phyloP scores from a whole-genome alignment of 2,113 vertebrate species.

The Geococcyx californianus region DNA sequence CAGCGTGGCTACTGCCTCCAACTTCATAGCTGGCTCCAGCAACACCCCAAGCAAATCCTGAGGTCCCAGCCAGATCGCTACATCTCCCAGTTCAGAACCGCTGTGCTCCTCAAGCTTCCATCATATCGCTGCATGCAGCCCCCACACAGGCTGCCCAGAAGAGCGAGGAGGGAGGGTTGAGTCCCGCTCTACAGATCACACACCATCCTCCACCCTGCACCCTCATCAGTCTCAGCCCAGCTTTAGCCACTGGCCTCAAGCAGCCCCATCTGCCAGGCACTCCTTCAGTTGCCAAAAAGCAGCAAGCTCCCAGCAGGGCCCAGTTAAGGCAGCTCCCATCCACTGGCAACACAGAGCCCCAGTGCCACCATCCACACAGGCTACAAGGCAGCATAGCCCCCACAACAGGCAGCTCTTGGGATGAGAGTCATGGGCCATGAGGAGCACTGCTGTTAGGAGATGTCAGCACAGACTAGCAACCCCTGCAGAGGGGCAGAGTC shows the following conservation, averaged over 20 bases:
- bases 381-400: neutral
- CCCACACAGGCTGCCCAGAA: neutral
- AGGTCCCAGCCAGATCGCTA: neutral
- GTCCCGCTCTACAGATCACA: neutral
- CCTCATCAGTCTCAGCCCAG: neutral
- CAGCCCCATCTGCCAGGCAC: neutral
- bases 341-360: neutral
- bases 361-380: neutral
- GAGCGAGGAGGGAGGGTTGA: slow-evolving; percentile 1
- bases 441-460: neutral
- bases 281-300: neutral
- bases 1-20: neutral
- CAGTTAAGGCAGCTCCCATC: neutral
- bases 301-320: accelerated
- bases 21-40: neutral
- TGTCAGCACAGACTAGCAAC: neutral
- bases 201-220: neutral
- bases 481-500: neutral
- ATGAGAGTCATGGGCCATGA: neutral
- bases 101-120: neutral
- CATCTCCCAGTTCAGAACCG: neutral
- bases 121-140: neutral
- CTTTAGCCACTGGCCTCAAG: neutral
- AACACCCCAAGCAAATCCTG: neutral
- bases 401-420: neutral